Percentiles rank a stretch among this genome's conserved stretches.
Evolutionary conservation across 1,140 invertebrate species (phyloP).

Genomic region (Leptinotarsa undecemlineata): DNA sequence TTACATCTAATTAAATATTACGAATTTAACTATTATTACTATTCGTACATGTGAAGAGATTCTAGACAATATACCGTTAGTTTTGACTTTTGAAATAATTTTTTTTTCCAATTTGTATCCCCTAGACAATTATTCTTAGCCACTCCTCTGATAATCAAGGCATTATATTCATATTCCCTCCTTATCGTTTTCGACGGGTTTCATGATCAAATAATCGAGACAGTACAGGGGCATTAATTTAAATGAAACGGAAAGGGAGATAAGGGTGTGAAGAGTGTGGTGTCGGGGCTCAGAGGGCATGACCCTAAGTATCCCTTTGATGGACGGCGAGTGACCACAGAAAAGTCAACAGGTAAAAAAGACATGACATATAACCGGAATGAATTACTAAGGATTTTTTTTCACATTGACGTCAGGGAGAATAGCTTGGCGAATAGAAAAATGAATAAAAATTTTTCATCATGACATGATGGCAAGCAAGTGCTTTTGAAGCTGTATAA

Average conservation of each 20-base stretch:
- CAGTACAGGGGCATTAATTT: background rate
- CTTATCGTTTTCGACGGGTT: background rate
- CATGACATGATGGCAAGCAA: background rate
- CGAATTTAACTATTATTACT: too few species aligned
- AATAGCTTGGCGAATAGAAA: background rate
- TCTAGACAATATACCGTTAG: too few species aligned
- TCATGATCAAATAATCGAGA: slow-evolving; percentile 5
- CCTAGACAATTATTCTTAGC: background rate
- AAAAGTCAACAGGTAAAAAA: background rate
- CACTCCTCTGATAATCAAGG: background rate
- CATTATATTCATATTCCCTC: background rate
- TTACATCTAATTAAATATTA: too few species aligned
- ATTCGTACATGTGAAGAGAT: too few species aligned
- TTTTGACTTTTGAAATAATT: too few species aligned
- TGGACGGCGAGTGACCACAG: background rate
- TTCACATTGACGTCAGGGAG: background rate
- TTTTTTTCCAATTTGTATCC: too few species aligned
- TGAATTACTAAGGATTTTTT: background rate
- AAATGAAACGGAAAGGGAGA: slow-evolving; percentile 5
- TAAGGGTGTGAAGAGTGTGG: slow-evolving; percentile 5
- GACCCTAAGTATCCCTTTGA: background rate
- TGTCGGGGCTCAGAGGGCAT: background rate
- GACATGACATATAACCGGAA: background rate
- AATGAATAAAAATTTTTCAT: background rate
- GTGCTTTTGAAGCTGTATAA: background rate